Conservation (phyloP, 2,113 vertebrate species). For the Oryzias woworae region DNA sequence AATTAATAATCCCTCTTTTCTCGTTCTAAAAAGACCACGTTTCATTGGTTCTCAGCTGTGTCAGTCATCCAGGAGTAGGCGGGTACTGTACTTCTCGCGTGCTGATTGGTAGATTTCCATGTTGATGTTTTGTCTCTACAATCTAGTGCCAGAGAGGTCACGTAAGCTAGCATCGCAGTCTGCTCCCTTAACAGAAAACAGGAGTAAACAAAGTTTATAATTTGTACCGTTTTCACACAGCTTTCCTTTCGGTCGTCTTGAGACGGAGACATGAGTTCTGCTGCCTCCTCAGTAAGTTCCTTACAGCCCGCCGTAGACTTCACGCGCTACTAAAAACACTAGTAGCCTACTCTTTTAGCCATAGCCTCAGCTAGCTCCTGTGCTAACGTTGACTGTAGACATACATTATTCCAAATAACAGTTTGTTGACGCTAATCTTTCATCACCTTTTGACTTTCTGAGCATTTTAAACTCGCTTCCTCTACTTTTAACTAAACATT, state of each 20-base stretch:
- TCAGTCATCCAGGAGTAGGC: not conserved
- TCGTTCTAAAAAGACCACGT: not conserved
- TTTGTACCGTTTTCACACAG: not conserved
- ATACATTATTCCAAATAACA: conserved; percentile 7
- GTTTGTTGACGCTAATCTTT: not conserved
- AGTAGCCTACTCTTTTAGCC: conserved; percentile 30
- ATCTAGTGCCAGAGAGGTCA: conserved; percentile 29
- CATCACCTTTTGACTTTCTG: not conserved
- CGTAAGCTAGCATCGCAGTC: conserved; percentile 36
- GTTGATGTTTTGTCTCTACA: conserved; percentile 30
- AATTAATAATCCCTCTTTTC: not conserved
- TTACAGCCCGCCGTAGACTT: not conserved
- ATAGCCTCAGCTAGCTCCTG: conserved; percentile 14
- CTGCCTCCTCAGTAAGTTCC: conserved; percentile 53
- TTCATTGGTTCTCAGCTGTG: conserved; percentile 3
- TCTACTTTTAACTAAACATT: not conserved
- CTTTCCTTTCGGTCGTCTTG: not conserved
- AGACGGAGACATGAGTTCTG: conserved; percentile 51
- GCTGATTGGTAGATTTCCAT: conserved; percentile 28
- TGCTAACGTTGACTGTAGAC: conserved; percentile 57
- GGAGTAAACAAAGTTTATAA: conserved; percentile 49
- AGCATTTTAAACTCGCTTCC: not conserved
- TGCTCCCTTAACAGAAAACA: conserved; percentile 10
- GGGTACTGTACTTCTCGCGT: not conserved
- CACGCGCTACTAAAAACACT: not conserved